Evolutionary conservation across 2,113 vertebrate genomes (phyloP).

Genomic region (Nansenia antarctica): DNA sequence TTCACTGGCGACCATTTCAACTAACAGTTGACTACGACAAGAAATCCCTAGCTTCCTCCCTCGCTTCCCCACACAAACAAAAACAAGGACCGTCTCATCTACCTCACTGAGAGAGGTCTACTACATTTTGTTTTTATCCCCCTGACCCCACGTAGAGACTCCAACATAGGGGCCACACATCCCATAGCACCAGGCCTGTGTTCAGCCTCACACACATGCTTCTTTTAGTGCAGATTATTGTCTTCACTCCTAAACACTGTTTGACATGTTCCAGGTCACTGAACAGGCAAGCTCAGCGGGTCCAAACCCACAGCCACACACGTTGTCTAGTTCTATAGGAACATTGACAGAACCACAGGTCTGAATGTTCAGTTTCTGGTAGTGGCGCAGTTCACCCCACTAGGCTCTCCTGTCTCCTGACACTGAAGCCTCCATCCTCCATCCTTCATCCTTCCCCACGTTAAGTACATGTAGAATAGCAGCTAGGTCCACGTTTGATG

Average conservation of each 20-base stretch:
- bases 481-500: constrained; percentile 57
- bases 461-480: constrained; percentile 49
- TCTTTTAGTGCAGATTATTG: constrained; percentile 77
- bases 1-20: constrained; percentile 9
- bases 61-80: not conserved
- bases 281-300: constrained; percentile 32
- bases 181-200: constrained; percentile 77
- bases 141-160: constrained; percentile 25
- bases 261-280: constrained; percentile 44
- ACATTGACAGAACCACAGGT: not conserved
- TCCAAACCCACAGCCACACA: constrained; percentile 7
- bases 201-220: constrained; percentile 66
- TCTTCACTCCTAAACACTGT: constrained; percentile 35
- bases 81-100: not conserved
- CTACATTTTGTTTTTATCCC: constrained; percentile 23
- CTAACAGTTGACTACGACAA: not conserved
- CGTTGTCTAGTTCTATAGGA: constrained; percentile 2
- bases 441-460: constrained; percentile 11
- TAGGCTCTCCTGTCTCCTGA: constrained; percentile 26
- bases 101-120: not conserved
- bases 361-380: not conserved
- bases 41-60: not conserved
- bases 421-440: constrained; percentile 44
- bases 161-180: constrained; percentile 40
- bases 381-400: not conserved